These are phyloP conservation scores for Pteropus alecto DNA, from an alignment of 2,113 vertebrate species.

Conservation along the genomic window DNA sequence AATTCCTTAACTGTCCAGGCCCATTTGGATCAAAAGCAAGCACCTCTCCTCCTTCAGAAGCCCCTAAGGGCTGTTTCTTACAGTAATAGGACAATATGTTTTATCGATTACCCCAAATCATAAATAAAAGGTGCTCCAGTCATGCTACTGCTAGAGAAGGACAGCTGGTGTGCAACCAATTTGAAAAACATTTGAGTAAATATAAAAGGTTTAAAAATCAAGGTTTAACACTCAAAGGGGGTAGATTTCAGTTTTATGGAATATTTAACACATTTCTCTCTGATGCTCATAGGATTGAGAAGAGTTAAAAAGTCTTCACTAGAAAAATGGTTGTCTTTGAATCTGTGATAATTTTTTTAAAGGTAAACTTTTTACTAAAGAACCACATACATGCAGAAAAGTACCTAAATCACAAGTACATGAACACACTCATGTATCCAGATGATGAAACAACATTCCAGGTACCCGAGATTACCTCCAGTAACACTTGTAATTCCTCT, in stretches of 20 bases:
- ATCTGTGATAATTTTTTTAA: not conserved
- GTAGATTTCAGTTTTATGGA: not conserved
- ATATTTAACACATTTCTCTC: not conserved
- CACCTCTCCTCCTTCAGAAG: not conserved
- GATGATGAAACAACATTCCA: not conserved
- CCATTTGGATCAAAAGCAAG: not conserved
- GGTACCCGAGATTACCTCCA: not conserved
- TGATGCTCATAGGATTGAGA: not conserved
- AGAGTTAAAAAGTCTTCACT: slow-evolving; percentile 43
- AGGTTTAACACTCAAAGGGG: not conserved
- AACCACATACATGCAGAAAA: not conserved
- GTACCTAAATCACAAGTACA: not conserved
- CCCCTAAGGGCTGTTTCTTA: not conserved
- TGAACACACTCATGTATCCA: not conserved
- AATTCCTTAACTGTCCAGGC: not conserved
- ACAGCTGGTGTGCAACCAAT: not conserved
- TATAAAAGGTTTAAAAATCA: not conserved
- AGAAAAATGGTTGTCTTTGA: slow-evolving; percentile 57
- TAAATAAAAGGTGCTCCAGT: not conserved
- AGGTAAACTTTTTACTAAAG: slow-evolving; percentile 1
- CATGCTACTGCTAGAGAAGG: not conserved
- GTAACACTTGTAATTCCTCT: not conserved
- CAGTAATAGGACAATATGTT: not conserved
- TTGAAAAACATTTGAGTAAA: no score
- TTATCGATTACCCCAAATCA: not conserved